Evolutionary conservation across 92 coral and sea anemone genomes (phyloP), one percentile per base, ranked within the genome.

Genomic region (Zoanthus sociatus): DNA sequence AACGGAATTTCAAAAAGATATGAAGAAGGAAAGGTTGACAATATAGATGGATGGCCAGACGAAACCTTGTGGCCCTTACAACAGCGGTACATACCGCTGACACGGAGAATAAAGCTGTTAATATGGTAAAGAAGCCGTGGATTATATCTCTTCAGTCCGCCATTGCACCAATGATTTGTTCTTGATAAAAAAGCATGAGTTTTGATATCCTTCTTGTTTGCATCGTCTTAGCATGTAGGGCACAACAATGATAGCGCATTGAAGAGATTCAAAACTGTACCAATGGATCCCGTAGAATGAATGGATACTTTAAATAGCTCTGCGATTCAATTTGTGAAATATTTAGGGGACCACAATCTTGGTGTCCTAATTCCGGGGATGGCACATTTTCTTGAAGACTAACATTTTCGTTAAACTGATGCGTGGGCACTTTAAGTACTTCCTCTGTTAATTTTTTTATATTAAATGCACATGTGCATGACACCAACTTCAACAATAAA

Each of bases 271-370:
- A 71, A 60, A 42, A 71, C 83, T 89, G 91, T 46, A 84, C 60
- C 74, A 75, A 30, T 37, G 88, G 91, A 76, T 89, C 91, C 91
- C 91, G 83, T 44, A 89, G 81, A 73, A 89, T 83, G 47, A 71
- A 83, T 17, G 84, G 91, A 83, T 89, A 89, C 66, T 71, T 47
- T 71, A 89, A 45, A 45, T 83, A 89, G 58, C 87, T 83, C 87
- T 83, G 87, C 87, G 78, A 83, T 58, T 12, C 77, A 68, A 3
- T n/a, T 33, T n/a, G 61, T 15, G 55, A 83, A 67, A 77, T n/a
- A 1, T 26, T 70, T 26, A 83, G 31, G 78, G 87, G 78, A 18
- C 1, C 78, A 67, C 87, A 83, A 83, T 83, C 78, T 53, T 77
- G 42, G 87, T 83, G 78, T 53, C 60, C 66, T 83, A 83, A 67